Evolutionary conservation across 1,140 invertebrate species (phyloP).

Genomic region (Oreohelix idahoensis): DNA sequence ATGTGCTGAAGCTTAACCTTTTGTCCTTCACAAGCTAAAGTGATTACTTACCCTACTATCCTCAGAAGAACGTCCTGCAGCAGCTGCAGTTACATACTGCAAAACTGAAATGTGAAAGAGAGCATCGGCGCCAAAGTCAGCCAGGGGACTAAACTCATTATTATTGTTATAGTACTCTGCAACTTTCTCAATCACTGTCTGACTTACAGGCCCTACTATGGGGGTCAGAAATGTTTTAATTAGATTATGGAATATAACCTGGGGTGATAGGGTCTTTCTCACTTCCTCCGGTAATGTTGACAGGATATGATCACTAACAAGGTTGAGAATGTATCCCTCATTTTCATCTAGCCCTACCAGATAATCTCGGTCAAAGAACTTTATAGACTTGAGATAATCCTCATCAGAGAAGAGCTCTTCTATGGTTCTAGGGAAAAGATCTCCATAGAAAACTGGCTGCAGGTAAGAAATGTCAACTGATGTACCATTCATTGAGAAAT

Average conservation of each 20-base stretch:
- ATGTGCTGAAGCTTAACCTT: too few species aligned
- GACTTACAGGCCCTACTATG: conserved; percentile 5
- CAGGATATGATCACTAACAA: not conserved
- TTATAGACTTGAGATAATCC: not conserved
- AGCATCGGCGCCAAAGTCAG: conserved; percentile 17
- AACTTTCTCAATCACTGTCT: not conserved
- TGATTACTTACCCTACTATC: conserved; percentile 8
- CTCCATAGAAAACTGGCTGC: not conserved
- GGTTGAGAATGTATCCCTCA: conserved; percentile 4
- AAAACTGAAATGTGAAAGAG: conserved; percentile 16
- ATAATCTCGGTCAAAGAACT: conserved; percentile 15
- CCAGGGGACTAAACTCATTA: not conserved
- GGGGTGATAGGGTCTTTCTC: not conserved
- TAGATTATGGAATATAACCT: not conserved
- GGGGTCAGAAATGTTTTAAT: not conserved
- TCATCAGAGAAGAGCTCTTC: conserved; percentile 16
- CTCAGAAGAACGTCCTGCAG: not conserved
- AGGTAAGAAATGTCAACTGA: not conserved
- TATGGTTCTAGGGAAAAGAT: not conserved
- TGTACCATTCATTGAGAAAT: not conserved
- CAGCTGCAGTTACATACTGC: not conserved
- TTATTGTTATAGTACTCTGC: not conserved
- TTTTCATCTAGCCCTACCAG: not conserved
- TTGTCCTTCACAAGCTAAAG: too few species aligned
- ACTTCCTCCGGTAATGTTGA: not conserved